Base-by-base conservation (phyloP, 1,140 invertebrate species). In the Penaeus indicus region DNA sequence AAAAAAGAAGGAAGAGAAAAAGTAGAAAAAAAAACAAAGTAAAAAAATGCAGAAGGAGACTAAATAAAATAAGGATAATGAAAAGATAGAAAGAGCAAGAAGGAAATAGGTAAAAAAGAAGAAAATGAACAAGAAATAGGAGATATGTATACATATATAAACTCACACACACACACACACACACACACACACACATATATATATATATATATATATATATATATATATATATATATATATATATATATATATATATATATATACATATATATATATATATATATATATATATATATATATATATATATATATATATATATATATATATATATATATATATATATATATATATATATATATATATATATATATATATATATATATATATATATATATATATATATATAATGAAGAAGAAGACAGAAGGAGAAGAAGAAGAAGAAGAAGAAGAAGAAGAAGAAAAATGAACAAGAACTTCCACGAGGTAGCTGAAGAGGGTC, bases 191-290 rank as follows among this genome's bases (percentile, higher is more conserved):
- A 67, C n/a, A 67, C 3, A 67, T 67, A 21, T 19, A n/a, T 67
- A 67, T 67, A 67, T 67, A 67, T 67, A 67, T n/a, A 67, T 67
- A 67, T 67, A 67, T 67, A 19, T 67, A 67, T 67, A 67, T 67
- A 67, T 19, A 21, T 67, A 67, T 67, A 67, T 67, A 67, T 67
- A 67, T 67, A 67, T 67, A 67, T 67, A 67, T 67, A 67, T 67
- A n/a, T 67, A n/a, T 67, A n/a, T 67, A n/a, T 67, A n/a, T 67
- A n/a, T 67, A 21, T 67, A n/a, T 67, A n/a, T 3, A n/a, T 67
- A n/a, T 1, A n/a, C 3, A n/a, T 67, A n/a, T 1, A n/a, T 3
- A 67, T 67, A n/a, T n/a, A 3, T 67, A 67, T 67, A 3, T 32
- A 2, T 32, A 32, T 32, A 32, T 3, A 67, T n/a, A 67, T 67